Conservation (phyloP, 2,113 vertebrate genomes). For the Oenanthe melanoleuca region DNA sequence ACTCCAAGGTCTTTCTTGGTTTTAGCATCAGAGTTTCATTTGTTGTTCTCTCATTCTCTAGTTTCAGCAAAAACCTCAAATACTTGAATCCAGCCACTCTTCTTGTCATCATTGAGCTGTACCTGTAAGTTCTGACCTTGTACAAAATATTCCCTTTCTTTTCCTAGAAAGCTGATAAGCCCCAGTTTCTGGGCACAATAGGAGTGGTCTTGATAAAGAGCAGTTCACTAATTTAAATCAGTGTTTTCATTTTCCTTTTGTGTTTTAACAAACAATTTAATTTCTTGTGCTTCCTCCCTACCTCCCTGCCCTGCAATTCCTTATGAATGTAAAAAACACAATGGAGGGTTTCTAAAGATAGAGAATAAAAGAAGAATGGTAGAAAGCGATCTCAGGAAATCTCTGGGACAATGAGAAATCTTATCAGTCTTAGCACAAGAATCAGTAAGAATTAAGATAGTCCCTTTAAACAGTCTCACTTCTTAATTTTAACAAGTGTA, state of each 20-base stretch:
- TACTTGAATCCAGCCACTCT: neutral
- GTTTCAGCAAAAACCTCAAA: neutral
- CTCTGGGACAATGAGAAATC: neutral
- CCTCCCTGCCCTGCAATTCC: neutral
- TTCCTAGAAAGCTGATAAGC: neutral
- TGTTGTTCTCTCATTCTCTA: neutral
- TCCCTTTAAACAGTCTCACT: neutral
- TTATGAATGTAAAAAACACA: neutral
- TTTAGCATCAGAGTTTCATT: neutral
- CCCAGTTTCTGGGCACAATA: neutral
- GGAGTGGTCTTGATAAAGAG: neutral
- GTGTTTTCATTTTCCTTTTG: neutral
- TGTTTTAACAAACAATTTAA: neutral
- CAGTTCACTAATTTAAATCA: neutral
- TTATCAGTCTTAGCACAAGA: neutral
- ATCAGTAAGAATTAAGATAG: neutral
- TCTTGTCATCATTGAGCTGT: neutral
- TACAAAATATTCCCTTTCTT: neutral
- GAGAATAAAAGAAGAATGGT: neutral
- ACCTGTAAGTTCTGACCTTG: neutral
- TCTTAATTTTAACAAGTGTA: neutral
- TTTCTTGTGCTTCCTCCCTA: neutral
- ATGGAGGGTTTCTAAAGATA: neutral
- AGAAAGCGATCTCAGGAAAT: neutral
- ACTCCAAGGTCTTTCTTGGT: neutral